Base-by-base conservation (phyloP, 2,113 vertebrate species). In the Ammospiza caudacuta region DNA sequence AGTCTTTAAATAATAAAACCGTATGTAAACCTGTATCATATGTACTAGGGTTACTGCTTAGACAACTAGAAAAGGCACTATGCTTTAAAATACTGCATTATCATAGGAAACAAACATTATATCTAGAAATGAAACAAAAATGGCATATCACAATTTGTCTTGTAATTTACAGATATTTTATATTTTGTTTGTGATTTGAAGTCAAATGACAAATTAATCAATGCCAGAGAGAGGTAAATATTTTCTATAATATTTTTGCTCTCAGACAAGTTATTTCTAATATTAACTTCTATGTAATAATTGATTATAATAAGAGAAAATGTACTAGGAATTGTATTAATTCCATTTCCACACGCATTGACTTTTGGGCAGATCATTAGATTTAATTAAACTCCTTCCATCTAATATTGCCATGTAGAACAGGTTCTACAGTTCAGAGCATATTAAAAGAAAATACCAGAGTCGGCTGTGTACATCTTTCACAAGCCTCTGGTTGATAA, bases 341-440 rank as follows among this genome's bases (percentile, higher is more conserved):
- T 90, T 97, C 31, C 18, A 72, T 92, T 81, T 97, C 66, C 43
- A 92, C 59, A 44, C 15, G 25, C 55, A 88, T 35, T 96, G 96
- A 94, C 51, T 93, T 94, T 91, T 86, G 79, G 72, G 83, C 35
- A 78, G 80, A 94, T 84, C 68, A 91, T 79, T 78, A 88, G 37
- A 80, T 72, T 83, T 97, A 97, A 97, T 97, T 97, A 97, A 83
- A 95, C 20, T 73, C 35, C 23, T 52, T 96, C 66, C 68, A 85
- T 88, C 31, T 83, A 70, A 85, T 93, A 94, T 57, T 93, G 27
- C 55, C 92, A 15, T 83, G 74, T 90, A 82, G 49, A 82, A 68
- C 41, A 51, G 5, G 19, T 82, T 81, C 44, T 67, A 77, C 37
- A 43, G 6, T 69, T 94, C 78, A 83, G 1, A 92, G 1, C 24